Conservation (phyloP, 2,797 vertebrate genomes). For the Eospalax fontanierii region DNA sequence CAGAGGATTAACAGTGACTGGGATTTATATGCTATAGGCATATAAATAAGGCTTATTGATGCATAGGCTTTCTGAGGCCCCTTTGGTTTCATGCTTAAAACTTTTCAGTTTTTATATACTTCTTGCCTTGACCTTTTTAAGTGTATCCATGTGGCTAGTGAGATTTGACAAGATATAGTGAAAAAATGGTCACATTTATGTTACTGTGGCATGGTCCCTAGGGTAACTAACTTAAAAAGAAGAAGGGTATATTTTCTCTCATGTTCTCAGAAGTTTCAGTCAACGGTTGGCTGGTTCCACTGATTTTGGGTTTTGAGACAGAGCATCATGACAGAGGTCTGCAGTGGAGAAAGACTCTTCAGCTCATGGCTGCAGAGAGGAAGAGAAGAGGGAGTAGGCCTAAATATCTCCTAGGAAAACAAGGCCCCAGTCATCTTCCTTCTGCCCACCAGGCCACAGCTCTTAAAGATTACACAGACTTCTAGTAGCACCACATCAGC, state of each 20-base stretch:
- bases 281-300: neutral
- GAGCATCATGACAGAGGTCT: neutral
- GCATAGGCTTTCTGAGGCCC: neutral
- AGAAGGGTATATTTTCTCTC: no score
- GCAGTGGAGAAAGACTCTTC: neutral
- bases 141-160: neutral
- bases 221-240: neutral
- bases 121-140: conserved; percentile 1
- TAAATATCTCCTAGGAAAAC: neutral
- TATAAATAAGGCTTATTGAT: conserved; percentile 71
- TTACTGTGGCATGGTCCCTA: neutral
- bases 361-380: no score
- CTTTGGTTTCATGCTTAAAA: neutral
- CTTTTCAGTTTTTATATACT: neutral
- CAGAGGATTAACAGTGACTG: conserved; percentile 76
- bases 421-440: neutral
- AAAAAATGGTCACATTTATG: neutral
- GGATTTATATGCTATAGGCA: conserved; percentile 64
- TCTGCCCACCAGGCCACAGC: neutral
- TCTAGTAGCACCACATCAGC: neutral
- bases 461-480: neutral
- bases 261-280: neutral
- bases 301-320: neutral
- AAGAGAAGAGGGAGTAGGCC: neutral
- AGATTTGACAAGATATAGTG: neutral